Conservation (phyloP, 2,888 invertebrate species). For the Caenorhabditis uteleia region DNA sequence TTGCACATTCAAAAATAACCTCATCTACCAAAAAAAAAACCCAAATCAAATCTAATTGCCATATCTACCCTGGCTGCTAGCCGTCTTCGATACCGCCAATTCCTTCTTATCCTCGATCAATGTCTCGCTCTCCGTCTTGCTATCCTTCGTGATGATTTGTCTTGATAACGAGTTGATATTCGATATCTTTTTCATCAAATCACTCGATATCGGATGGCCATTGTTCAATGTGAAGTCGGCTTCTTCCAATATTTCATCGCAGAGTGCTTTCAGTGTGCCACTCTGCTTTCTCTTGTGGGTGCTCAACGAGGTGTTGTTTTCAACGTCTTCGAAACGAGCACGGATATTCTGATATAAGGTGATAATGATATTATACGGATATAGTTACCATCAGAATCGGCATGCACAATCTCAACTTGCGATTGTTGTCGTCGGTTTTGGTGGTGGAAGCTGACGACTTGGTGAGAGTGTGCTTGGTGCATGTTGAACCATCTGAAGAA, state of each 20-base stretch:
- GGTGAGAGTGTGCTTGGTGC: not conserved
- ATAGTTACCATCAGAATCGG: constrained; percentile 14
- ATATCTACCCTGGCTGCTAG: too few species aligned
- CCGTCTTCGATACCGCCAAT: constrained; percentile 28
- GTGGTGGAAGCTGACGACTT: constrained; percentile 12
- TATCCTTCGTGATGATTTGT: constrained; percentile 20
- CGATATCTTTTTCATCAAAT: constrained; percentile 27
- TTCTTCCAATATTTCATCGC: constrained; percentile 19
- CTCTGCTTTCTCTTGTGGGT: constrained; percentile 14
- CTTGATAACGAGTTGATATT: constrained; percentile 29
- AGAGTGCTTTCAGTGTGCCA: constrained; percentile 18
- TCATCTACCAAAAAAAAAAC: too few species aligned
- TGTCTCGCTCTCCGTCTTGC: constrained; percentile 9
- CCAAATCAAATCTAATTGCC: too few species aligned
- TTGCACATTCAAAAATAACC: too few species aligned
- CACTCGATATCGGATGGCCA: constrained; percentile 17
- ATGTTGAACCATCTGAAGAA: not conserved
- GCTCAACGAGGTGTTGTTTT: constrained; percentile 14
- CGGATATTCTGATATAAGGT: constrained; percentile 14
- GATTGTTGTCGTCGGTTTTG: too few species aligned
- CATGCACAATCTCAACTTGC: constrained; percentile 23
- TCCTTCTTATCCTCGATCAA: constrained; percentile 24
- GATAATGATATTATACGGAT: not conserved
- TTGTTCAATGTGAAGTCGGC: constrained; percentile 14
- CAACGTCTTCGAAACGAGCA: constrained; percentile 16